A percentile compares a stretch with the other conserved stretches of the same genome.
Evolutionary conservation across 2,113 vertebrate species (phyloP).

Genomic region (Poeciliopsis retropinna): DNA sequence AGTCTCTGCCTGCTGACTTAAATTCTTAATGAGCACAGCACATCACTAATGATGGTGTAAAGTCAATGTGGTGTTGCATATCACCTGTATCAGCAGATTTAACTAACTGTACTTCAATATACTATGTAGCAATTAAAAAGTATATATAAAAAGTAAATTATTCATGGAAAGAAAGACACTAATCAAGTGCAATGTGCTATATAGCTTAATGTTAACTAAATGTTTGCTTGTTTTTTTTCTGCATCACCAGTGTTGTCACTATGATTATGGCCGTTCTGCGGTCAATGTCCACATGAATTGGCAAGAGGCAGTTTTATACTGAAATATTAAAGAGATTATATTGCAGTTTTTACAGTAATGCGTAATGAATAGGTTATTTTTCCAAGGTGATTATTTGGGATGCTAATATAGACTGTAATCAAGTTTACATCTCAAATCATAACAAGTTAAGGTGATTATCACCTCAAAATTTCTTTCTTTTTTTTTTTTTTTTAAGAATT

Average conservation of each 20-base stretch:
- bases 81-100: conserved; percentile 43
- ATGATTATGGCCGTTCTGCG: neutral
- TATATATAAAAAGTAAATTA: conserved; percentile 10
- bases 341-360: too few relatives aligned
- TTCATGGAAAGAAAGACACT: conserved; percentile 1
- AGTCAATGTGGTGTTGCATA: conserved; percentile 42
- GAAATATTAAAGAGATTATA: neutral
- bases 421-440: neutral
- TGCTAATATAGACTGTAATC: neutral
- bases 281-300: neutral
- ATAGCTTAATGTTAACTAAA: neutral
- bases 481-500: neutral
- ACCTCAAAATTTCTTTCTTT: neutral
- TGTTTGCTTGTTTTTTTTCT: neutral
- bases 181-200: neutral
- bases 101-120: conserved; percentile 19
- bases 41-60: conserved; percentile 48
- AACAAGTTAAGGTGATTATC: neutral
- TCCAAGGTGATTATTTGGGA: too few relatives aligned
- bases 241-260: neutral
- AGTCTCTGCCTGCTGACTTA: conserved; percentile 46
- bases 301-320: neutral
- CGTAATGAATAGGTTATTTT: too few relatives aligned
- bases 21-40: conserved; percentile 59
- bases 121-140: conserved; percentile 21